Evolutionary conservation across 2,797 vertebrate genomes (phyloP).

Genomic region (Lophius americanus): DNA sequence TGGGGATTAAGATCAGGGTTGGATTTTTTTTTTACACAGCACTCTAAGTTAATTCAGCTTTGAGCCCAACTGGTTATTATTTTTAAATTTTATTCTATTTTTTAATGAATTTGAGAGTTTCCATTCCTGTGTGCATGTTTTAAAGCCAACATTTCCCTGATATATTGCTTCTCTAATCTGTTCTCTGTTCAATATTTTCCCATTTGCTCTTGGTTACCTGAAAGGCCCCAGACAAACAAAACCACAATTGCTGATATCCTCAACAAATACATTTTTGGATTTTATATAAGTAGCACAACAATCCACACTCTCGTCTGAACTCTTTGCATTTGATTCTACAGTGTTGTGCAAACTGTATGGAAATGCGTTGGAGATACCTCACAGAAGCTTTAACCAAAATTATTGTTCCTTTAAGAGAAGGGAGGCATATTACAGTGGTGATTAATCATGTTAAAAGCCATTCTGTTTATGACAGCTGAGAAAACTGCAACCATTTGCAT

Average conservation of each 20-base stretch:
- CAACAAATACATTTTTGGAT: neutral
- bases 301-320: constrained; percentile 4
- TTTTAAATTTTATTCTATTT: neutral
- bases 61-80: no score
- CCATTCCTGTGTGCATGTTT: neutral
- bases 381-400: constrained; percentile 6
- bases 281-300: neutral
- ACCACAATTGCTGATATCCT: constrained; percentile 23
- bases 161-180: constrained; percentile 1
- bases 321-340: constrained; percentile 9
- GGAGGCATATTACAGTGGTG: neutral
- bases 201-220: constrained; percentile 17
- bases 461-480: constrained; percentile 13
- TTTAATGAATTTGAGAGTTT: constrained; percentile 11
- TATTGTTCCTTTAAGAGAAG: neutral
- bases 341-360: neutral
- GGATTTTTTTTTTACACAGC: no score
- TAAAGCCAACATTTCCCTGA: neutral
- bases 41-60: no score
- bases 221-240: constrained; percentile 23
- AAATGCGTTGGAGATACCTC: neutral
- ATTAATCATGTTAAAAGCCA: constrained; percentile 28
- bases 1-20: no score
- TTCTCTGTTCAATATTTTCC: neutral
- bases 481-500: constrained; percentile 1